Percentiles rank a stretch among this genome's conserved stretches.
These are phyloP conservation scores for Trachurus trachurus DNA, from an alignment of 2,797 vertebrate genomes.

Conservation along the genomic window DNA sequence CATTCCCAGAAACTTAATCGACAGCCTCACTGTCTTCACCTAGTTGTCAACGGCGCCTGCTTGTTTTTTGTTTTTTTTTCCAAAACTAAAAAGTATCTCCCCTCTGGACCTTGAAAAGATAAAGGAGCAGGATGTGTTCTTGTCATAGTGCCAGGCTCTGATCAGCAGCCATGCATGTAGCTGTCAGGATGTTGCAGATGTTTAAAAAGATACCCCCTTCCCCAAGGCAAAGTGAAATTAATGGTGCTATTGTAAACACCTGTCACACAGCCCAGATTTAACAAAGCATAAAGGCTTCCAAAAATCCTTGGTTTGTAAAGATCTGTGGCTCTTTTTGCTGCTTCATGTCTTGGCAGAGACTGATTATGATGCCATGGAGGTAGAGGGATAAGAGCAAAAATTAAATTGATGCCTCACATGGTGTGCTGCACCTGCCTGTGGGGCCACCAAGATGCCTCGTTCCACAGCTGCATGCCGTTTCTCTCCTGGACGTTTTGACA, in stretches of 20 bases:
- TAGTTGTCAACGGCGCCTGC: conserved; percentile 11
- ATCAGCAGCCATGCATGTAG: conserved; percentile 65
- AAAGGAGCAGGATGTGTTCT: conserved; percentile 30
- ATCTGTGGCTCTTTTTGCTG: conserved; percentile 20
- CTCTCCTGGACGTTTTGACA: background rate
- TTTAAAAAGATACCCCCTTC: conserved; percentile 53
- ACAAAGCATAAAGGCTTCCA: conserved; percentile 56
- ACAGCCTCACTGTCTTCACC: conserved; percentile 21
- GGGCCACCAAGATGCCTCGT: conserved; percentile 19
- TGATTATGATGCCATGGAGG: conserved; percentile 15
- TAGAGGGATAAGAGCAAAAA: conserved; percentile 35
- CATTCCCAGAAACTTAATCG: conserved; percentile 26
- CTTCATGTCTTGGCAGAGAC: conserved; percentile 8
- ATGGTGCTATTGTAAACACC: conserved; percentile 73
- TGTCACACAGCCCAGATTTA: conserved; percentile 69
- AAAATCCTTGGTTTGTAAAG: conserved; percentile 36
- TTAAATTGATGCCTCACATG: conserved; percentile 26
- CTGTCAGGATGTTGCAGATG: conserved; percentile 67
- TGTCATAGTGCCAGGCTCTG: conserved; percentile 37
- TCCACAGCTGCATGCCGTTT: background rate
- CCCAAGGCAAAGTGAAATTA: conserved; percentile 68
- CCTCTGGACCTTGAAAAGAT: conserved; percentile 41
- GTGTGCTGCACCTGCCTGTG: conserved; percentile 30
- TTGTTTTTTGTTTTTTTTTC: conserved; percentile 3
- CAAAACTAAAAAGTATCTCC: conserved; percentile 28